A percentile compares a stretch with the other conserved stretches of the same genome.
phyloP scores from a whole-genome alignment of 2,113 vertebrate genomes.

The Paedocypris sp. region DNA sequence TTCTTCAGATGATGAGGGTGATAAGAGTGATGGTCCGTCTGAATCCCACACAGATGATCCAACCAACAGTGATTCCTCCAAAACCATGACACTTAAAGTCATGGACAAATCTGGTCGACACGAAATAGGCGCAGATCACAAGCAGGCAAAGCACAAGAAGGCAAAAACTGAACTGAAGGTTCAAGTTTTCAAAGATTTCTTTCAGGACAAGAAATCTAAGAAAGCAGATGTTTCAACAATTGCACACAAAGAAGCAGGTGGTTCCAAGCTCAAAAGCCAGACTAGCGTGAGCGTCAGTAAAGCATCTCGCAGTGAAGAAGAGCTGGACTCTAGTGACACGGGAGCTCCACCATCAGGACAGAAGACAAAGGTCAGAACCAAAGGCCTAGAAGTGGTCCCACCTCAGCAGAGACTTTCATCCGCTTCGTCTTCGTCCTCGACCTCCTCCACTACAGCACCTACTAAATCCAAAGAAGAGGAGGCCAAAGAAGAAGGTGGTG shows the following conservation, averaged over 20 bases:
- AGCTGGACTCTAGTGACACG: slow-evolving; percentile 60
- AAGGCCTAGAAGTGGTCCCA: slow-evolving; percentile 38
- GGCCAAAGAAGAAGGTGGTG: slow-evolving; percentile 46
- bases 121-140: slow-evolving; percentile 34
- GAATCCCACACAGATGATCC: slow-evolving; percentile 44
- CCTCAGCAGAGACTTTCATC: slow-evolving; percentile 39
- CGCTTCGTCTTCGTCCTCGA: slow-evolving; percentile 40
- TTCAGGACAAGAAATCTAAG: slow-evolving; percentile 60
- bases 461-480: slow-evolving; percentile 52
- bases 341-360: slow-evolving; percentile 48
- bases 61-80: neutral
- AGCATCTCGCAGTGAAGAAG: slow-evolving; percentile 58
- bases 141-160: slow-evolving; percentile 69
- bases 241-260: slow-evolving; percentile 51
- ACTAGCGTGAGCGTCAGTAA: slow-evolving; percentile 42
- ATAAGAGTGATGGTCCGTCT: slow-evolving; percentile 48
- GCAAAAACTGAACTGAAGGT: slow-evolving; percentile 56
- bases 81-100: slow-evolving; percentile 15
- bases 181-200: slow-evolving; percentile 56
- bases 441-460: slow-evolving; percentile 23
- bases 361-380: slow-evolving; percentile 34
- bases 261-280: slow-evolving; percentile 58
- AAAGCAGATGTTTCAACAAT: slow-evolving; percentile 45
- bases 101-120: slow-evolving; percentile 29
- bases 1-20: slow-evolving; percentile 55